Percentiles rank a stretch among this genome's conserved stretches.
These are phyloP conservation scores for Campodea augens DNA, from an alignment of 1,140 invertebrate genomes.

Conservation along the genomic window DNA sequence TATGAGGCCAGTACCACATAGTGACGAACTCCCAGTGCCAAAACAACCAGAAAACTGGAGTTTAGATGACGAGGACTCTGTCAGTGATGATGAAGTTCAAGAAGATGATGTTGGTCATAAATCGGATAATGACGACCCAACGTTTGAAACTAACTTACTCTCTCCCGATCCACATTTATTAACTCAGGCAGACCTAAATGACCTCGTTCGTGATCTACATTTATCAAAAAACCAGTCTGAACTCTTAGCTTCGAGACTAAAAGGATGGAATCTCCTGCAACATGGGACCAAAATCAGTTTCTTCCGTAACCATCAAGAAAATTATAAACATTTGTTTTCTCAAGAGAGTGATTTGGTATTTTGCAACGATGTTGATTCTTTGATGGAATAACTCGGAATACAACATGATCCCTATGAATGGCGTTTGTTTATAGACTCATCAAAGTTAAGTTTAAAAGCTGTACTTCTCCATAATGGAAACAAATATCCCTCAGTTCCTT, in stretches of 20 bases:
- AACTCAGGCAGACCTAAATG: background rate
- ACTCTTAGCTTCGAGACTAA: background rate
- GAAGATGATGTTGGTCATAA: background rate
- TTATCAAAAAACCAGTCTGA: background rate
- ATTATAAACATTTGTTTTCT: background rate
- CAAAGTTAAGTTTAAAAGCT: conserved; percentile 12
- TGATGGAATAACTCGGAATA: background rate
- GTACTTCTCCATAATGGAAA: conserved; percentile 14
- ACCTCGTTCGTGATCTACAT: background rate
- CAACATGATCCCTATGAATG: conserved; percentile 6
- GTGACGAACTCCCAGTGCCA: background rate
- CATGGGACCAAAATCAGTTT: background rate
- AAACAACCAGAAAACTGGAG: background rate
- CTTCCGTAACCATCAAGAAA: background rate
- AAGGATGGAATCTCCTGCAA: background rate
- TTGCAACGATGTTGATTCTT: background rate
- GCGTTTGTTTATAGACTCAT: conserved; percentile 14
- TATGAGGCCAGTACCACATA: background rate
- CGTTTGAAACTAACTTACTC: background rate
- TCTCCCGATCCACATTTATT: background rate
- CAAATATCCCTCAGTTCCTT: conserved; percentile 3
- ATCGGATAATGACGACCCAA: background rate
- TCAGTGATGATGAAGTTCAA: background rate
- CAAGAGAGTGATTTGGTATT: background rate
- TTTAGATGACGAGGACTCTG: background rate